Percentiles rank a stretch among this genome's conserved stretches.
Evolutionary conservation across 92 coral and sea anemone species (phyloP).

Genomic region (Phenganax stokvisi): DNA sequence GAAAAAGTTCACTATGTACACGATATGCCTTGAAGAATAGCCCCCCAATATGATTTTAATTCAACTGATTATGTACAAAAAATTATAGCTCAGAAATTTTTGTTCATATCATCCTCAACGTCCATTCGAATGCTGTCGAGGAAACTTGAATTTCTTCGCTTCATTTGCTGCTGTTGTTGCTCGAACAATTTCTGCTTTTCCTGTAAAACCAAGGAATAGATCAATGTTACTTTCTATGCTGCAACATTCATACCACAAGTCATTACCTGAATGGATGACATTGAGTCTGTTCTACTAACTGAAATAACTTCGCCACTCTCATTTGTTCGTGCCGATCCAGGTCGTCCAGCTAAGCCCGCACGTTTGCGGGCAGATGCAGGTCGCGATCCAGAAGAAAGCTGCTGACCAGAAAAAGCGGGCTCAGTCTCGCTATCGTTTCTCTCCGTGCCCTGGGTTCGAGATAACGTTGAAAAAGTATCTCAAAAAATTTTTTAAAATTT

Average conservation of each 20-base stretch:
- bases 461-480: not conserved
- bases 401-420: constrained; percentile 25
- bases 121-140: constrained; percentile 97
- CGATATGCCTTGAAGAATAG: no score
- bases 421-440: not conserved
- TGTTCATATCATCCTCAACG: constrained; percentile 66
- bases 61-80: not conserved
- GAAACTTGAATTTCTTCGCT: constrained; percentile 88
- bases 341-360: constrained; percentile 3
- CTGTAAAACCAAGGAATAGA: constrained; percentile 46
- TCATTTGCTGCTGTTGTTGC: constrained; percentile 73
- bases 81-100: constrained; percentile 12
- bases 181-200: constrained; percentile 79
- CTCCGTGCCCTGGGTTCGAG: constrained; percentile 6
- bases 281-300: constrained; percentile 79
- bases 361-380: constrained; percentile 16
- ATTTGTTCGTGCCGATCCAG: constrained; percentile 35
- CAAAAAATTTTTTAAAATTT: not conserved
- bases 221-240: not conserved
- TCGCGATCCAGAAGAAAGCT: constrained; percentile 67
- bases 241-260: not conserved
- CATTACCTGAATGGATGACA: constrained; percentile 72
- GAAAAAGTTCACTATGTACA: no score
- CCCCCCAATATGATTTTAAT: no score
- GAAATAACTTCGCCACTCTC: constrained; percentile 1